Evolutionary conservation across 2,888 invertebrate species (phyloP).

Genomic region (Cryptus armator): DNA sequence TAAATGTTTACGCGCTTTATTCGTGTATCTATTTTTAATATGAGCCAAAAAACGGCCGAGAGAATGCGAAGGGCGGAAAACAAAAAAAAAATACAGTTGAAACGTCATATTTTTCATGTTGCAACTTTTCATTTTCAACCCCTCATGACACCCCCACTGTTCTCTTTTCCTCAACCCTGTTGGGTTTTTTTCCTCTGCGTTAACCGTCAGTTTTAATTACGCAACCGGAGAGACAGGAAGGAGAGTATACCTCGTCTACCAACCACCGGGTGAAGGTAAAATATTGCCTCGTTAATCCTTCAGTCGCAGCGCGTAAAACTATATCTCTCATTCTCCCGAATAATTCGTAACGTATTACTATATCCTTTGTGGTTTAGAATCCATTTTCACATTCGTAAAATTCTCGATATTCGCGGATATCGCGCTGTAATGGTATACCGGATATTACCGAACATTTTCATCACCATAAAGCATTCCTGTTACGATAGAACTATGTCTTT

Average conservation of each 20-base stretch:
- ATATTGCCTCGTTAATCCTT: conserved; percentile 47
- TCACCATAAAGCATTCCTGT: too few species aligned
- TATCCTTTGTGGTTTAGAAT: background rate
- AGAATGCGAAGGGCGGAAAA: conserved; percentile 13
- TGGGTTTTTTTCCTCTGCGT: background rate
- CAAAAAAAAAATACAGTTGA: conserved; percentile 23
- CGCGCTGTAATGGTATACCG: background rate
- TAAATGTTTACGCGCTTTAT: background rate
- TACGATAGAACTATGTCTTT: too few species aligned
- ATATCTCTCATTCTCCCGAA: background rate
- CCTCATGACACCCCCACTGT: background rate
- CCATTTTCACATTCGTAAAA: background rate
- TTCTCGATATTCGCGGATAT: background rate
- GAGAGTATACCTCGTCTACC: conserved; percentile 21
- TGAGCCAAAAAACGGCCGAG: conserved; percentile 18
- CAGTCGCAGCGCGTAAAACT: conserved; percentile 2
- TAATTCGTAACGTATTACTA: background rate
- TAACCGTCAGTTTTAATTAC: conserved; percentile 57
- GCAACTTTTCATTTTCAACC: conserved; percentile 48
- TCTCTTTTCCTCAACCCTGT: background rate
- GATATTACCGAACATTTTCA: too few species aligned
- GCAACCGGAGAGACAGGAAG: conserved; percentile 38
- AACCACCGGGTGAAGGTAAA: conserved; percentile 35
- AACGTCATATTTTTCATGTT: conserved; percentile 39
- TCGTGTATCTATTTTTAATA: conserved; percentile 44